Conservation (phyloP, 2,797 vertebrate species). For the Columba guinea region DNA sequence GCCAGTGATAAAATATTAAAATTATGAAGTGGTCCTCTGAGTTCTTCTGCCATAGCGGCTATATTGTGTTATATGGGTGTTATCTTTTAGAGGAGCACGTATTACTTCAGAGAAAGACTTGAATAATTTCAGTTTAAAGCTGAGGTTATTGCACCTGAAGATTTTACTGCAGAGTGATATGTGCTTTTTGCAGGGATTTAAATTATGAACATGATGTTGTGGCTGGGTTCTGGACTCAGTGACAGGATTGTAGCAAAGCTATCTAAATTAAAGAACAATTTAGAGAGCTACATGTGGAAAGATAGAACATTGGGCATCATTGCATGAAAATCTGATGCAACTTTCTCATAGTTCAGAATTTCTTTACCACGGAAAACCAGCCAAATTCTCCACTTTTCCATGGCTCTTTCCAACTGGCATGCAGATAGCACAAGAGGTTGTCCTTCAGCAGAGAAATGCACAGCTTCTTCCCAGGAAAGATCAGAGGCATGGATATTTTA, state of each 20-base stretch:
- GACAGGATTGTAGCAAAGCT: not conserved
- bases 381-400: not conserved
- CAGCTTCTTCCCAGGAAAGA: not conserved
- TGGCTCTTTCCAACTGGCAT: not conserved
- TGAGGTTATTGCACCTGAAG: not conserved
- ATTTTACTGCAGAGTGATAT: not conserved
- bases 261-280: not conserved
- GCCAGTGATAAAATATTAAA: constrained; percentile 48
- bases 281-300: not conserved
- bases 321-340: not conserved
- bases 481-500: not conserved
- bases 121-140: not conserved
- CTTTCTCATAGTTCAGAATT: not conserved
- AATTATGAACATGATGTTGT: not conserved
- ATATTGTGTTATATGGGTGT: not conserved
- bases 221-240: not conserved
- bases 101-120: not conserved
- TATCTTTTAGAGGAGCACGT: not conserved
- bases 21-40: not conserved
- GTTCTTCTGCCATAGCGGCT: not conserved
- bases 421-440: not conserved
- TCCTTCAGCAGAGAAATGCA: not conserved
- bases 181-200: not conserved
- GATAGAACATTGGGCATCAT: not conserved
- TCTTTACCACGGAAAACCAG: not conserved